phyloP scores from a whole-genome alignment of 2,113 vertebrate genomes.

The Pungitius pungitius region DNA sequence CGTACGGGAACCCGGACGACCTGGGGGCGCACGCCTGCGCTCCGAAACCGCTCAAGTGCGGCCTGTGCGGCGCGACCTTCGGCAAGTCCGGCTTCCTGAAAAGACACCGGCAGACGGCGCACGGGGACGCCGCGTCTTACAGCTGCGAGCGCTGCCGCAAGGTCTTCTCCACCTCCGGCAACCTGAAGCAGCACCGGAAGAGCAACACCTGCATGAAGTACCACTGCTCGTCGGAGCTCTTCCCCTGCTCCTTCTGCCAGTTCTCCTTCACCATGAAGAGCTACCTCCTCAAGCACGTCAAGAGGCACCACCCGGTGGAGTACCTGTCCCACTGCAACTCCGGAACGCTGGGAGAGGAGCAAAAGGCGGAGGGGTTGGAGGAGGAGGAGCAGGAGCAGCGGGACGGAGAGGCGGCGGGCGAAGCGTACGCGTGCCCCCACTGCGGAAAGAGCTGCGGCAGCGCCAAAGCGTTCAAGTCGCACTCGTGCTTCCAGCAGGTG shows the following conservation, averaged over 20 bases:
- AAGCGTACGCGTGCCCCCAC: constrained; percentile 56
- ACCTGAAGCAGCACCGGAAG: constrained; percentile 79
- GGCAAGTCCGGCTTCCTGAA: constrained; percentile 67
- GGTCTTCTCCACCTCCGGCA: constrained; percentile 65
- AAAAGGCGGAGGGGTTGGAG: constrained; percentile 24
- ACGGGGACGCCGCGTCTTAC: constrained; percentile 56
- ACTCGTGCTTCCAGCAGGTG: constrained; percentile 74
- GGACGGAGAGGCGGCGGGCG: background rate
- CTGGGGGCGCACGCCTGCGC: constrained; percentile 74
- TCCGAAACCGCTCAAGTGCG: constrained; percentile 64
- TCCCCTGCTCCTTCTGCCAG: constrained; percentile 75
- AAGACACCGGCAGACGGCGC: constrained; percentile 71
- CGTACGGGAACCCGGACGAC: constrained; percentile 60
- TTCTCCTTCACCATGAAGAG: constrained; percentile 82
- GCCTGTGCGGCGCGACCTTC: constrained; percentile 71
- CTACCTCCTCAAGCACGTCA: constrained; percentile 80
- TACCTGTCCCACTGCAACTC: constrained; percentile 55
- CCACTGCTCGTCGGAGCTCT: constrained; percentile 69
- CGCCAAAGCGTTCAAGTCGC: constrained; percentile 69
- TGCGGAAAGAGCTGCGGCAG: constrained; percentile 68
- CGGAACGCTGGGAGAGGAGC: too few relatives aligned
- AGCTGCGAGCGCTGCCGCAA: constrained; percentile 75
- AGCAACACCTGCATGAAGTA: constrained; percentile 68
- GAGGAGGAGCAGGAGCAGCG: constrained; percentile 7
- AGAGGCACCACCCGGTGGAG: constrained; percentile 78